phyloP scores from a whole-genome alignment of 2,888 invertebrate genomes.

The Caenorhabditis sp. region DNA sequence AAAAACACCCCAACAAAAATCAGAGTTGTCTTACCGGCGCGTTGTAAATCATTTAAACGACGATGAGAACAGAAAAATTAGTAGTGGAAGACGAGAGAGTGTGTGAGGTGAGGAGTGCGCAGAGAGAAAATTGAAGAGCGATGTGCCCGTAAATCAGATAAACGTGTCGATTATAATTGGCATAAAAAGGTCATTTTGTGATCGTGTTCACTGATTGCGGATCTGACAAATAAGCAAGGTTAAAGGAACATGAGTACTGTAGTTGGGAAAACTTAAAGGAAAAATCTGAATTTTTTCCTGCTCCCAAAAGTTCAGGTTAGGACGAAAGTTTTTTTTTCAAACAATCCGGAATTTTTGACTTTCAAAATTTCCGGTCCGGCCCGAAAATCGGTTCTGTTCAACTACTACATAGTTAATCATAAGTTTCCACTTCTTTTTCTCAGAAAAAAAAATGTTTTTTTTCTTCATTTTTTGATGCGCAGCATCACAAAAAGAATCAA shows the following conservation, averaged over 20 bases:
- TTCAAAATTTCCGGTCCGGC: too few species aligned
- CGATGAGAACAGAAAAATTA: conserved; percentile 36
- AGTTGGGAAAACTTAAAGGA: too few species aligned
- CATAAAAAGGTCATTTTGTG: conserved; percentile 11
- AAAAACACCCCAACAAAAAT: neutral
- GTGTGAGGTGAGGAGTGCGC: conserved; percentile 5
- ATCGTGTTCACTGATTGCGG: conserved; percentile 1
- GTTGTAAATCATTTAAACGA: conserved; percentile 32
- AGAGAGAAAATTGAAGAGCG: conserved; percentile 2
- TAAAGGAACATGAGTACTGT: neutral
- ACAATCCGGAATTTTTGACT: too few species aligned
- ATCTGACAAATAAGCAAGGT: neutral
- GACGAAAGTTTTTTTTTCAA: too few species aligned
- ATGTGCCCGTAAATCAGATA: conserved; percentile 37
- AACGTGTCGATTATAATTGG: conserved; percentile 19
- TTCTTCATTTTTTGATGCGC: too few species aligned
- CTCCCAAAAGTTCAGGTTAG: too few species aligned
- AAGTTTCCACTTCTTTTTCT: too few species aligned
- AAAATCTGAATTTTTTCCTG: too few species aligned
- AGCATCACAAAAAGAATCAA: neutral
- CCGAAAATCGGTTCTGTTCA: too few species aligned
- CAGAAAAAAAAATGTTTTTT: too few species aligned
- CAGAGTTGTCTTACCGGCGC: neutral
- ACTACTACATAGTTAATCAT: too few species aligned
- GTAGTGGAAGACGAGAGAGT: neutral